Conservation (phyloP, 1,140 invertebrate species). For the Dendroctonus ponderosae region DNA sequence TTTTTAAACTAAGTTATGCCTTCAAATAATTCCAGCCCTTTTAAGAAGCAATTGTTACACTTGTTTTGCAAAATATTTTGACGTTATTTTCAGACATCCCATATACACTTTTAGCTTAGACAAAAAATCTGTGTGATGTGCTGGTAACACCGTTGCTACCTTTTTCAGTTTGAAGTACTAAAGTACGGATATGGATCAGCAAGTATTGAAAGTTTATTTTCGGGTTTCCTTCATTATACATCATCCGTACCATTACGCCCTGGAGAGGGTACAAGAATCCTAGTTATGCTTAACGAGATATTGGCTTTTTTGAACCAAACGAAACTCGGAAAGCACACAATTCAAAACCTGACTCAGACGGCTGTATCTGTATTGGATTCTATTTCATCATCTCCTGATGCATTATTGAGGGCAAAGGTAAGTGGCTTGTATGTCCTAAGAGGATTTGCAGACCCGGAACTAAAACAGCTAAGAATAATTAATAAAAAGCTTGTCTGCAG, state of each 20-base stretch:
- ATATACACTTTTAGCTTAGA: too few species aligned
- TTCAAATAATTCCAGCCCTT: too few species aligned
- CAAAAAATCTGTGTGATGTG: too few species aligned
- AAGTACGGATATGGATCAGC: constrained; percentile 59
- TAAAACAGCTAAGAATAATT: too few species aligned
- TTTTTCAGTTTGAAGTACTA: constrained; percentile 56
- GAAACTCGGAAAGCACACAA: constrained; percentile 1
- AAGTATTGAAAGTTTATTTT: constrained; percentile 50
- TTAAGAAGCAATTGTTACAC: too few species aligned
- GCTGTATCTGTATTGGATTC: constrained; percentile 18
- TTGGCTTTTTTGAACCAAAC: constrained; percentile 51
- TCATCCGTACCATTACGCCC: constrained; percentile 52
- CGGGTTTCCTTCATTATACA: constrained; percentile 50
- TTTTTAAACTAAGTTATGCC: too few species aligned
- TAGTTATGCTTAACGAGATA: constrained; percentile 54
- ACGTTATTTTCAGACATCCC: too few species aligned
- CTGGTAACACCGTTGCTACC: too few species aligned
- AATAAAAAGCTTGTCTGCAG: too few species aligned
- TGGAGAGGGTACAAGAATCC: constrained; percentile 58
- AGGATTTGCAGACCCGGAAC: too few species aligned
- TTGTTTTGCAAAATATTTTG: too few species aligned
- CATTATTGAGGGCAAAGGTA: constrained; percentile 25
- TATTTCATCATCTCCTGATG: constrained; percentile 21
- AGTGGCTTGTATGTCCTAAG: neutral
- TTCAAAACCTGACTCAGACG: constrained; percentile 17